Evolutionary conservation across 2,797 vertebrate genomes (phyloP).

Genomic region (Scolopax bukidnonensis): DNA sequence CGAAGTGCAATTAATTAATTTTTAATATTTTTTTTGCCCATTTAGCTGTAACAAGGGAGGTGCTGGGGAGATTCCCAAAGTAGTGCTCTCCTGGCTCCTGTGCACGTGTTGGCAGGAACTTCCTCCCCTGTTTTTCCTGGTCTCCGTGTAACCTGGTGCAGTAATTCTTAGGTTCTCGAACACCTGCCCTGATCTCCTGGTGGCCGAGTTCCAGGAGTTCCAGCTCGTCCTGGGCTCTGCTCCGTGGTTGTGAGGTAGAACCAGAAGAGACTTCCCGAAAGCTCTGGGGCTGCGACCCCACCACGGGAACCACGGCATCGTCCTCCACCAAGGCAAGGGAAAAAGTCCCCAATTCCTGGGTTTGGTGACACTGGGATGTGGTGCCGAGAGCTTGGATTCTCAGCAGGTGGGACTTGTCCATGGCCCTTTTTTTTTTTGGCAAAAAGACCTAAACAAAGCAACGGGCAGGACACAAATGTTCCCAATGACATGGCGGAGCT

Average conservation of each 20-base stretch:
- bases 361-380: background rate
- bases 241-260: fast-evolving
- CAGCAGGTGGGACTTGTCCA: background rate
- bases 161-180: background rate
- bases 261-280: background rate
- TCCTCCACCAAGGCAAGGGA: no score
- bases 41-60: background rate
- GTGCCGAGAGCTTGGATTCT: background rate
- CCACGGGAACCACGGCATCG: fast-evolving
- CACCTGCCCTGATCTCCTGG: fast-evolving
- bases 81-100: background rate
- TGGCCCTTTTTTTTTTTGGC: background rate
- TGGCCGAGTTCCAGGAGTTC: background rate
- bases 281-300: fast-evolving
- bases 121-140: background rate
- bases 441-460: background rate
- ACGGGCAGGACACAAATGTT: background rate
- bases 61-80: background rate
- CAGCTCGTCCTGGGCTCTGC: background rate
- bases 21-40: background rate
- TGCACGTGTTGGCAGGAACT: background rate
- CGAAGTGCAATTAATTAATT: background rate
- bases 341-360: background rate
- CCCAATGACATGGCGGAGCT: fast-evolving
- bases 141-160: background rate